Conservation (phyloP, 2,113 vertebrate genomes). For the Oncorhynchus gorbuscha region DNA sequence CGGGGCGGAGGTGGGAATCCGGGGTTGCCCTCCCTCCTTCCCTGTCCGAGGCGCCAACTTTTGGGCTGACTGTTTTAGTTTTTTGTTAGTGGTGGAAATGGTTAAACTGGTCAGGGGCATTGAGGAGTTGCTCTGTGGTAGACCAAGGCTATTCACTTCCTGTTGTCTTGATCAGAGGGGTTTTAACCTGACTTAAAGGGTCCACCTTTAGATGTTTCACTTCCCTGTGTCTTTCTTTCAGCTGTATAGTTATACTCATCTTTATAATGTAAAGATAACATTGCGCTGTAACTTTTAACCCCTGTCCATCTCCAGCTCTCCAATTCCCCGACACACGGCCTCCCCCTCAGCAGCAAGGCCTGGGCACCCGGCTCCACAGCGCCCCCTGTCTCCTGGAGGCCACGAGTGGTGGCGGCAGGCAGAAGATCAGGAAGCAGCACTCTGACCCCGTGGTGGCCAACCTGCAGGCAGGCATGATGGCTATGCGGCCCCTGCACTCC, state of each 20-base stretch:
- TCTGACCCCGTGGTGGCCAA: constrained; percentile 82
- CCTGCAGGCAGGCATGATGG: constrained; percentile 52
- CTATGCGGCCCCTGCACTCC: constrained; percentile 82
- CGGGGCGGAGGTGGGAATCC: constrained; percentile 33
- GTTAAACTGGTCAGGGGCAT: too few relatives aligned
- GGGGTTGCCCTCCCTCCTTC: neutral
- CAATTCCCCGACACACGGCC: constrained; percentile 50
- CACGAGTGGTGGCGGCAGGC: constrained; percentile 76
- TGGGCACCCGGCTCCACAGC: constrained; percentile 92
- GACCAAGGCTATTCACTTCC: too few relatives aligned
- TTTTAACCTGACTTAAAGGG: neutral
- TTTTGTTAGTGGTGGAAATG: too few relatives aligned
- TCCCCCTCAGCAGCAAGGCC: constrained; percentile 63
- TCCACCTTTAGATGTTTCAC: too few relatives aligned
- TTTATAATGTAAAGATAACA: too few relatives aligned
- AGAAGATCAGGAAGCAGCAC: constrained; percentile 91
- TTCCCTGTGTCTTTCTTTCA: too few relatives aligned
- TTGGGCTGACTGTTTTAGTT: too few relatives aligned
- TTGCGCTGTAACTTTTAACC: neutral
- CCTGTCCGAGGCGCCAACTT: neutral
- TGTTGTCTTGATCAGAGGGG: neutral
- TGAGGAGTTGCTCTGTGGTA: too few relatives aligned
- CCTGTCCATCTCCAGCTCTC: constrained; percentile 29
- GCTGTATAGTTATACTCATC: too few relatives aligned
- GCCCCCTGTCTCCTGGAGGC: constrained; percentile 91